Evolutionary conservation across 2,888 invertebrate species (phyloP).

Genomic region (Scaptomyza flava): DNA sequence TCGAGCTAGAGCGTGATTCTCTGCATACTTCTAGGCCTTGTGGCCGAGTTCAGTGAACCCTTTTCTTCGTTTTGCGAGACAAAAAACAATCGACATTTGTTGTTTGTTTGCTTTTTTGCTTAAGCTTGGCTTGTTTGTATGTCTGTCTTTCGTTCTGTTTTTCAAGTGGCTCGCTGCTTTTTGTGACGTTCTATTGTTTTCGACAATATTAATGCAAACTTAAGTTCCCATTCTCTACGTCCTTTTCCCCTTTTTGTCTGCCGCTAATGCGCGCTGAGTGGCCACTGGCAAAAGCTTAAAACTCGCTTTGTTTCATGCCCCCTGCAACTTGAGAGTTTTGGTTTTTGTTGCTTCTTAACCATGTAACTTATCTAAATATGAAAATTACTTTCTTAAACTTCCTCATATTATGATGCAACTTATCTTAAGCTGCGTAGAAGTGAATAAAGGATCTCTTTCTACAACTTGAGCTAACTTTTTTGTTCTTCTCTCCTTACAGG

Average conservation of each 20-base stretch:
- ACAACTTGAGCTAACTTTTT: not conserved
- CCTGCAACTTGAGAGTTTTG: not conserved
- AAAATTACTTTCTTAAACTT: not conserved
- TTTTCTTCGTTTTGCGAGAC: constrained; percentile 31
- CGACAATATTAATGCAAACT: constrained; percentile 43
- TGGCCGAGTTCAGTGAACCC: constrained; percentile 60
- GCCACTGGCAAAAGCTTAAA: constrained; percentile 14
- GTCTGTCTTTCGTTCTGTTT: constrained; percentile 35
- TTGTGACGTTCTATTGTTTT: constrained; percentile 55
- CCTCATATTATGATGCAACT: not conserved
- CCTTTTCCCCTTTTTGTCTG: not conserved
- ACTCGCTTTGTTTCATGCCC: constrained; percentile 1
- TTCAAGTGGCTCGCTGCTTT: constrained; percentile 23
- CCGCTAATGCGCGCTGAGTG: constrained; percentile 38
- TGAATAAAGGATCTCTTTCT: too few species aligned
- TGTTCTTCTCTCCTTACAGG: constrained; percentile 86
- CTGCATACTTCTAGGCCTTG: constrained; percentile 49
- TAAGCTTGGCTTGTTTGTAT: constrained; percentile 20
- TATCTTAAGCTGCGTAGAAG: too few species aligned
- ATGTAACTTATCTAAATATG: not conserved
- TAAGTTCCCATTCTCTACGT: constrained; percentile 25
- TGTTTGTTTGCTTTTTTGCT: constrained; percentile 37
- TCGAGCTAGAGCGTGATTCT: constrained; percentile 7
- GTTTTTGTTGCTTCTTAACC: not conserved
- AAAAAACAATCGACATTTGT: constrained; percentile 51